Evolutionary conservation across 2,888 invertebrate genomes (phyloP).

Genomic region (Penaeus monodon): DNA sequence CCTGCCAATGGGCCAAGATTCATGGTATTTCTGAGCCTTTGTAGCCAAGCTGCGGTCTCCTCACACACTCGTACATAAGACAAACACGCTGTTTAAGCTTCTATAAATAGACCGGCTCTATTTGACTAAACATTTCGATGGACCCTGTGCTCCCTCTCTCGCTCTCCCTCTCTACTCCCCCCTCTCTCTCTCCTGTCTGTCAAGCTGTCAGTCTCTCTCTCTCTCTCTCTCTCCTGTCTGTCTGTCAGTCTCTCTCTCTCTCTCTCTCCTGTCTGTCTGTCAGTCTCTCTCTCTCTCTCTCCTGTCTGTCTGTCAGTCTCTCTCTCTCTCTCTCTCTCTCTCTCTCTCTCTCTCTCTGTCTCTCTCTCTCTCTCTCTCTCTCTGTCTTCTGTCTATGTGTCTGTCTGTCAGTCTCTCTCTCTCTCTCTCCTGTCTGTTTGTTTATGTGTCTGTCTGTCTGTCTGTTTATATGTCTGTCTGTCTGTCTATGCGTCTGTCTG

Average conservation of each 20-base stretch:
- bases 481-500: not conserved
- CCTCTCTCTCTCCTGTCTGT: not conserved
- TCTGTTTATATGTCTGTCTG: not conserved
- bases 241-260: not conserved
- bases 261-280: not conserved
- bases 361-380: not conserved
- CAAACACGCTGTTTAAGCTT: too few relatives aligned
- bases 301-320: not conserved
- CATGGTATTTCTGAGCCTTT: too few relatives aligned
- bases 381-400: not conserved
- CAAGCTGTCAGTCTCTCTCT: not conserved
- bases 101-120: too few relatives aligned
- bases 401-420: not conserved
- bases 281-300: not conserved
- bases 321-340: not conserved
- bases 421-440: too few relatives aligned
- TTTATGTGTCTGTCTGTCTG: not conserved
- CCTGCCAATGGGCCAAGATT: too few relatives aligned
- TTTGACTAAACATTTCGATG: too few relatives aligned
- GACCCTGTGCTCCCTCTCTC: not conserved
- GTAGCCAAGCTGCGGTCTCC: too few relatives aligned
- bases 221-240: not conserved
- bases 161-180: not conserved
- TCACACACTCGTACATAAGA: too few relatives aligned
- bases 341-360: not conserved